phyloP scores from a whole-genome alignment of 37 sponge, comb jelly and placozoan genomes.

The Ephydatia muelleri region DNA sequence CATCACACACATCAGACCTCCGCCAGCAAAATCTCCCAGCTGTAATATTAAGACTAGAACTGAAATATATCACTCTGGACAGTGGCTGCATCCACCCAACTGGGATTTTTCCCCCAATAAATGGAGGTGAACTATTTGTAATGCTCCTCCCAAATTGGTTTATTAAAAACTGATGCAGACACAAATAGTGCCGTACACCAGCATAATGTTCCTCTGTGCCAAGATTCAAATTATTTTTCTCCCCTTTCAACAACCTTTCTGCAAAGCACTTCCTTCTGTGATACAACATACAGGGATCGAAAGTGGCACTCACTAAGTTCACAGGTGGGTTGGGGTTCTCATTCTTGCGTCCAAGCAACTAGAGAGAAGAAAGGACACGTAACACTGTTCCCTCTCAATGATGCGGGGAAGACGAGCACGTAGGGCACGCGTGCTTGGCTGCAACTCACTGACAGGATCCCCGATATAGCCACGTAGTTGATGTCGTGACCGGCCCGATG shows the following conservation, averaged over 20 bases:
- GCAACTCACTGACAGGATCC: constrained; percentile 87
- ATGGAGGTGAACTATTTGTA: too few relatives aligned
- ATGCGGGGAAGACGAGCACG: too few relatives aligned
- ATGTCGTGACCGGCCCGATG: constrained; percentile 96
- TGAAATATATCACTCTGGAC: too few relatives aligned
- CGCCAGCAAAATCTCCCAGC: constrained; percentile 97
- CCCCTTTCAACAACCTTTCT: background rate
- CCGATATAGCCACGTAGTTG: constrained; percentile 95
- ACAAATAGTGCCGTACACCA: too few relatives aligned
- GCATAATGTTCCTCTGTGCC: too few relatives aligned
- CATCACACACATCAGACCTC: constrained; percentile 86
- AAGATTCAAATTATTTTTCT: too few relatives aligned
- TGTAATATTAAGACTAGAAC: constrained; percentile 12
- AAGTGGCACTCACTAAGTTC: constrained; percentile 71
- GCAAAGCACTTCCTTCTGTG: background rate
- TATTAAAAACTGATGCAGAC: too few relatives aligned
- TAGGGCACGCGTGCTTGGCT: too few relatives aligned
- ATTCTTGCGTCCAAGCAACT: constrained; percentile 81
- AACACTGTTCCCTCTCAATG: too few relatives aligned
- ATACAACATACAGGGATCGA: background rate
- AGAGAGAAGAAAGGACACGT: constrained; percentile 8
- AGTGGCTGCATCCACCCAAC: too few relatives aligned
- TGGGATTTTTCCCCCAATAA: too few relatives aligned
- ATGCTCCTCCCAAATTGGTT: too few relatives aligned
- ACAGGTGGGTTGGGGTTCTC: constrained; percentile 81